Evolutionary conservation across 2,113 vertebrate genomes (phyloP).

Genomic region (Marmota monax): DNA sequence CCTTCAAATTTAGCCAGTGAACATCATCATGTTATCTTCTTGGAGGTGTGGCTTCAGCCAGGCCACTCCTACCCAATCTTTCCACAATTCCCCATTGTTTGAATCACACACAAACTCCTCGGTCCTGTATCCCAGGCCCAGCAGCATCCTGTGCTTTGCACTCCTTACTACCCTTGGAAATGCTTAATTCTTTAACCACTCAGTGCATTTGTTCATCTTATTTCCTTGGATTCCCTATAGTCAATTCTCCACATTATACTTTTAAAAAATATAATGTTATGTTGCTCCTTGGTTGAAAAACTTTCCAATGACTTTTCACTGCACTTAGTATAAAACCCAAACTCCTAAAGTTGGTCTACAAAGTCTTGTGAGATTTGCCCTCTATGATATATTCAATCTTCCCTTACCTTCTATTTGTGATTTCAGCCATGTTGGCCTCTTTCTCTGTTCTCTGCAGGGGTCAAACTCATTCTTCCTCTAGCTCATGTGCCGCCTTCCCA

Average conservation of each 20-base stretch:
- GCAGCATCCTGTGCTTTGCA: background rate
- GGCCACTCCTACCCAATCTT: background rate
- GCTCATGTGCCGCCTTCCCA: background rate
- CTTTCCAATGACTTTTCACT: background rate
- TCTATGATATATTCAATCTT: background rate
- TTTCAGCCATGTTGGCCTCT: background rate
- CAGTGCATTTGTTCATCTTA: background rate
- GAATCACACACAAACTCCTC: background rate
- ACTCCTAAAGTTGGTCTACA: background rate
- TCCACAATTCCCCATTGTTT: background rate
- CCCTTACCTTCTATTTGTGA: accelerated
- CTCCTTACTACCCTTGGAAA: background rate
- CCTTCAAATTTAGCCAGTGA: background rate
- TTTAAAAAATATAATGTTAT: background rate
- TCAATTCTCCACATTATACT: background rate
- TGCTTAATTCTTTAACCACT: background rate
- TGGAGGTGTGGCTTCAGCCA: background rate
- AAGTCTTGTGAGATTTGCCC: background rate
- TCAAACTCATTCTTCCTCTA: background rate
- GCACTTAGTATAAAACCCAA: background rate
- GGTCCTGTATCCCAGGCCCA: background rate
- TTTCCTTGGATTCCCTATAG: background rate
- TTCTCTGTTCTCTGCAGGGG: background rate
- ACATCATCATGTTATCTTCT: background rate
- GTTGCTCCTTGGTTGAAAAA: background rate